Evolutionary conservation across 1,140 invertebrate species (phyloP), one percentile per base, ranked within the genome.

Genomic region (Heliconius eleuchia): DNA sequence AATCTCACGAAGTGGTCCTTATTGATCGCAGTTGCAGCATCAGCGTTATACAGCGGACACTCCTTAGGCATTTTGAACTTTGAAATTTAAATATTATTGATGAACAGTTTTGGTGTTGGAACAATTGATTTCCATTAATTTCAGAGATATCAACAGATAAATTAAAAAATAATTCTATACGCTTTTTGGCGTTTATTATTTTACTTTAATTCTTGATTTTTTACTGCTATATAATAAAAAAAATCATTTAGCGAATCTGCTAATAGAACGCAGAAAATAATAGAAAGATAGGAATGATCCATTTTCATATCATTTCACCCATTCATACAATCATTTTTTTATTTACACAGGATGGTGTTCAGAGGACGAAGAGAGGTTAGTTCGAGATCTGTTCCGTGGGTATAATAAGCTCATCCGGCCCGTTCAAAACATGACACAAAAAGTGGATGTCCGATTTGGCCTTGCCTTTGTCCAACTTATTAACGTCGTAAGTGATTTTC

Each of bases 341-440:
- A 11, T 27, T 13, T 13, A 66, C 4, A 19, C 83, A 94, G 92
- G 90, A 92, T 94, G 92, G 92, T 97, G 97, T 91, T 99, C 98
- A 34, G 98, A 99, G 95, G 98, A 99, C 96, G 99, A 99, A 95
- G 98, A 99, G 94, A 96, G 98, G 86, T 95, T 99, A 88, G 98
- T 99, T 74, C 96, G 98, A 84, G 98, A 99, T 95, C 96, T 99
- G 74, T 99, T 99, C 95, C 96, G 98, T 88, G 99, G 99, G 82
- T 99, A 99, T 96, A 99, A 99, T 95, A 99, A 99, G 91, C 96
- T 99, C 71, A 99, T 99, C 92, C 96, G 99, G 88, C 99, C 99
- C 52, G 99, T 99, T 79, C 97, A 98, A 94, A 99, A 99, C 93
- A 99, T 99, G 96, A 99, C 98, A 84, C 97, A 99, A 94, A 99